Percentiles rank a stretch among this genome's conserved stretches.
Evolutionary conservation across 2,797 vertebrate species (phyloP).

Genomic region (Emydoidea blandingii): DNA sequence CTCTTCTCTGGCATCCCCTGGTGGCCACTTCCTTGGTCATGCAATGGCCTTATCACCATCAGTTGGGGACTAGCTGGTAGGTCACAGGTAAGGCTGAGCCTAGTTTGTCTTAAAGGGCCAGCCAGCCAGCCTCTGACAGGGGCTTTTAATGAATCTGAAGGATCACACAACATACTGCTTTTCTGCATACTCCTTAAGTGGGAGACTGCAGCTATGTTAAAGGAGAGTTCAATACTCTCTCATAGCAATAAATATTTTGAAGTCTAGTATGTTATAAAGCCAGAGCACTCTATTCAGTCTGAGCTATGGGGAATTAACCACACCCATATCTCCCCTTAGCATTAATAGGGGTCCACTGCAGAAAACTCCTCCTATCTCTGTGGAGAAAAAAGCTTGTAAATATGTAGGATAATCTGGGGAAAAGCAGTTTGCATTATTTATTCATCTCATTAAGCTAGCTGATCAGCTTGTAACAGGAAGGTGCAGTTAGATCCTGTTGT

Average conservation of each 20-base stretch:
- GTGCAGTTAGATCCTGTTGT: neutral
- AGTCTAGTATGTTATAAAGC: neutral
- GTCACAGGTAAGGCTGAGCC: too few relatives aligned
- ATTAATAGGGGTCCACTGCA: neutral
- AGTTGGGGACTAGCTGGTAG: too few relatives aligned
- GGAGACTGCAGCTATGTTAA: neutral
- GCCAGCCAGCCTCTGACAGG: neutral
- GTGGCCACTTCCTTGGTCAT: too few relatives aligned
- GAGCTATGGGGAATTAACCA: neutral
- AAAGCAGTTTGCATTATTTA: neutral
- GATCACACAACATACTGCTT: neutral
- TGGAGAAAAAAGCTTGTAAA: neutral
- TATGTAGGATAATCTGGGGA: neutral
- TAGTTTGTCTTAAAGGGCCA: too few relatives aligned
- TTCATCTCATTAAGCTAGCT: neutral
- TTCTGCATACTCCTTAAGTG: neutral
- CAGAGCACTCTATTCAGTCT: neutral
- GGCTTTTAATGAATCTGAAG: neutral
- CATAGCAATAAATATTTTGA: neutral
- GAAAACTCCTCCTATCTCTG: neutral
- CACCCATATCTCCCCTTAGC: fast-evolving
- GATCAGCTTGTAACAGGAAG: neutral
- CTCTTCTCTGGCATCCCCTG: too few relatives aligned
- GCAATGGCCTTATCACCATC: too few relatives aligned
- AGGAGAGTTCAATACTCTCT: neutral